Conservation (phyloP, 2,113 vertebrate genomes). For the Piprites chloris region DNA sequence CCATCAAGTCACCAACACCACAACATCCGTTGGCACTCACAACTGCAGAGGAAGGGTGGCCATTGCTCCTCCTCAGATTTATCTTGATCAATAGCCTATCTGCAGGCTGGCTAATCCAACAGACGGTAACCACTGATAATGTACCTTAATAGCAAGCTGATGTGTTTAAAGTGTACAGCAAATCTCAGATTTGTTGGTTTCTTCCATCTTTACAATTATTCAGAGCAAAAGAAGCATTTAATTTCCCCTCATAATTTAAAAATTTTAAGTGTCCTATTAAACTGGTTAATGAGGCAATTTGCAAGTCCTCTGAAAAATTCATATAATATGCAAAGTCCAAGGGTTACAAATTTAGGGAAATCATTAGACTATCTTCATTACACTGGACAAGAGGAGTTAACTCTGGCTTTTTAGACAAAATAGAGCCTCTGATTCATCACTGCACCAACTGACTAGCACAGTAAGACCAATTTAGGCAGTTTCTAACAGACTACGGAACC, state of each 20-base stretch:
- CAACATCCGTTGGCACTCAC: not conserved
- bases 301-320: not conserved
- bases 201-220: not conserved
- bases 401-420: not conserved
- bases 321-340: not conserved
- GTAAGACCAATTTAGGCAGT: constrained; percentile 28
- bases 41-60: not conserved
- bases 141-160: not conserved
- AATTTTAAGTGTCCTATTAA: not conserved
- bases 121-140: not conserved
- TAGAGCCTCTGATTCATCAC: constrained; percentile 32
- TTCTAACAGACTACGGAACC: not conserved
- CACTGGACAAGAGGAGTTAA: constrained; percentile 18
- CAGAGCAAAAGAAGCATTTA: not conserved
- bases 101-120: not conserved
- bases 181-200: not conserved
- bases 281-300: not conserved
- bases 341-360: not conserved
- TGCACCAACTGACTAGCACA: not conserved
- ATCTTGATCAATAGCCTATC: not conserved
- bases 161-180: not conserved
- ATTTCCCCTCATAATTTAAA: not conserved
- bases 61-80: not conserved
- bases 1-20: not conserved
- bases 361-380: not conserved